Evolutionary conservation across 2,113 vertebrate species (phyloP), one percentile per base, ranked within the genome.

Genomic region (Motacilla alba): DNA sequence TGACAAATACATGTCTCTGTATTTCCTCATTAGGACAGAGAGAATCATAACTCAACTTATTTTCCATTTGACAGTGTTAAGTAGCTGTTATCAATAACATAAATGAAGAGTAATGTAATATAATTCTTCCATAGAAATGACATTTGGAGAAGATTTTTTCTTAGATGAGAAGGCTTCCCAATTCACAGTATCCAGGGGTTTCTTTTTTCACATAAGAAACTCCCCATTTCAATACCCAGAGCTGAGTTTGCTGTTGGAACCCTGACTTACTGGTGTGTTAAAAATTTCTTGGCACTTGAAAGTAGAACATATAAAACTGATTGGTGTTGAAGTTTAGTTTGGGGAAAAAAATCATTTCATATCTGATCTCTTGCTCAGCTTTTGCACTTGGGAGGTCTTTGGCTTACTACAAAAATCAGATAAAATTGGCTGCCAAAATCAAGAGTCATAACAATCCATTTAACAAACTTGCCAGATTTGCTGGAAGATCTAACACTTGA

Each of bases 361-460:
- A 94, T 92, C 80, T 90, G 73, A 92, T 93, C 60, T 91, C 60
- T 93, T 89, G 44, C 73, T 96, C 69, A 84, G 91, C 44, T 90
- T 86, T 93, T 93, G 60, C 21, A 27, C 89, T 94, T 95, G 91
- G 89, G 96, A 96, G 94, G 91, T 97, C 86, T 75, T 56, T 95
- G 86, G 53, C 72, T 89, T 92, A n/a, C 39, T 72, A 13, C 55
- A 92, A 80, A 72, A 86, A 87, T 93, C 91, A 95, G 94, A 95
- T 88, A 68, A 89, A 93, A 90, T 41, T 90, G 52, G 39, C 86
- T 92, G 89, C 89, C 95, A 95, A 78, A 95, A 90, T 90, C 59
- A 63, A 87, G 93, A 97, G 68, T 90, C 89, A 56, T 30, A 96
- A 84, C 67, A 96, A 81, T 72, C 60, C 84, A 56, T 37, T 74